phyloP scores from a whole-genome alignment of 2,113 vertebrate species.

The Eretmochelys imbricata region DNA sequence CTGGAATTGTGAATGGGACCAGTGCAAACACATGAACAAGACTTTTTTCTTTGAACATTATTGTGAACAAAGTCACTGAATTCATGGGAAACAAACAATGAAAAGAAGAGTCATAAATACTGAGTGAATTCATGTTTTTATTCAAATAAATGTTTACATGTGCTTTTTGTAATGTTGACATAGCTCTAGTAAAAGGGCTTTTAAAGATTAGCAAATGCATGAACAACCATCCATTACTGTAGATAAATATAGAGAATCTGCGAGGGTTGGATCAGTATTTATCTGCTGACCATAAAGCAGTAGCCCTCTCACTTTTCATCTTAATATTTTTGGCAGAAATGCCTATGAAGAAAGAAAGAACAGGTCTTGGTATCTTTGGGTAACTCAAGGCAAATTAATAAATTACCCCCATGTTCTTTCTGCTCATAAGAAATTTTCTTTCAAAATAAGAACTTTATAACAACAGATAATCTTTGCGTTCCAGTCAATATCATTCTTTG shows the following conservation, averaged over 20 bases:
- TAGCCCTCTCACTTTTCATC: background rate
- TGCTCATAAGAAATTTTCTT: background rate
- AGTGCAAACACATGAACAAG: background rate
- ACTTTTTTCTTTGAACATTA: background rate
- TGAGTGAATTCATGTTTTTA: background rate
- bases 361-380: slow-evolving; percentile 1
- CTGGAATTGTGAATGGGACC: background rate
- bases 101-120: background rate
- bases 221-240: background rate
- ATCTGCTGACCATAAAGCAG: background rate
- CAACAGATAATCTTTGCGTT: background rate
- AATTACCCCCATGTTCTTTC: background rate
- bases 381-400: background rate
- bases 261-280: background rate
- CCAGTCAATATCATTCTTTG: background rate
- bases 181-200: background rate
- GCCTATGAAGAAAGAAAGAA: background rate
- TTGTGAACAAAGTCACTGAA: background rate
- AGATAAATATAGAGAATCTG: background rate
- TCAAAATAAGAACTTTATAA: background rate
- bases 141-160: background rate
- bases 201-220: background rate
- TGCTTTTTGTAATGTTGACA: background rate
- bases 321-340: background rate
- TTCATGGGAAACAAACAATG: background rate